Conservation (phyloP, 2,113 vertebrate species). For the Anguilla japonica region DNA sequence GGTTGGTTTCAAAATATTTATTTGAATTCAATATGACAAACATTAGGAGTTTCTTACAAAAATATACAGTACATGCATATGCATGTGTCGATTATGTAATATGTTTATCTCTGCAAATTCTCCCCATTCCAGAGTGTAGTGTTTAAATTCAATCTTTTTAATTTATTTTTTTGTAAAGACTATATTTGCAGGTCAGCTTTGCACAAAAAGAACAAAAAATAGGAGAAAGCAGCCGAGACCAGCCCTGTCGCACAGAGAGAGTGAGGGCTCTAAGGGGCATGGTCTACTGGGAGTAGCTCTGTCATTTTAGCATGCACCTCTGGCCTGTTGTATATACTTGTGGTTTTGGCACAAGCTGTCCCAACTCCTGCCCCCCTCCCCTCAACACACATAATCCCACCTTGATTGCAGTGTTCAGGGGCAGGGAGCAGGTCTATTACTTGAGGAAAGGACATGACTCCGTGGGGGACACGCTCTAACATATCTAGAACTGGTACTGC, state of each 20-base stretch:
- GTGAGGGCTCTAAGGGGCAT: neutral
- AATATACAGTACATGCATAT: neutral
- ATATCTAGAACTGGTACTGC: neutral
- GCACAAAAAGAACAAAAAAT: neutral
- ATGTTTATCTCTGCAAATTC: neutral
- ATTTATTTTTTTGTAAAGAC: neutral
- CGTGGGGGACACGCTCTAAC: neutral
- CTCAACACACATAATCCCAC: constrained; percentile 20
- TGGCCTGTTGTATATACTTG: constrained; percentile 30
- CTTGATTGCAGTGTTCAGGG: constrained; percentile 27
- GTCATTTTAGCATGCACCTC: constrained; percentile 24
- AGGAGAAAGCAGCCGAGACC: neutral
- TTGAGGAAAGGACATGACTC: neutral
- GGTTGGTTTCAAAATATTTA: too few relatives aligned
- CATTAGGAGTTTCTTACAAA: too few relatives aligned
- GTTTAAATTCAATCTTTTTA: neutral
- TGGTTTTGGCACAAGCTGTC: constrained; percentile 38
- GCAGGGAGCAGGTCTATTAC: neutral
- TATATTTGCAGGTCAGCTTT: neutral
- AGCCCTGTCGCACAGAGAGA: neutral
- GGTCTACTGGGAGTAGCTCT: neutral
- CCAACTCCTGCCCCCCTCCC: constrained; percentile 17
- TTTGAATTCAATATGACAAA: too few relatives aligned
- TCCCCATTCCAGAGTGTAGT: too few relatives aligned
- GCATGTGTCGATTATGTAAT: neutral